Conservation (phyloP, 2,797 vertebrate genomes). For the Acanthurus tractus region DNA sequence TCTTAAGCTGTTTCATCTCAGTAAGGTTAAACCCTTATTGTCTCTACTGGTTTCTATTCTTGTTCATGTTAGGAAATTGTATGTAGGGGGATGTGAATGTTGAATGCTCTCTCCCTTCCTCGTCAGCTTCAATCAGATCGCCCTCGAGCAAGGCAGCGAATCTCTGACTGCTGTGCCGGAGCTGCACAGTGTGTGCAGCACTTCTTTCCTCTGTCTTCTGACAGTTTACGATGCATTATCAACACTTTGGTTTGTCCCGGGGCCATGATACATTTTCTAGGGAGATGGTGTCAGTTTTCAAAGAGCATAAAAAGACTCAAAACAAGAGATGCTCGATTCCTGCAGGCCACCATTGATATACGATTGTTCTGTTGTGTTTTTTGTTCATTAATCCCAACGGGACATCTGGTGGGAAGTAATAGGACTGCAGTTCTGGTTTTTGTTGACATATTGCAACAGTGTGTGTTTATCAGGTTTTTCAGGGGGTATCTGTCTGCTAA, state of each 20-base stretch:
- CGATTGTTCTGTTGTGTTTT: constrained; percentile 27
- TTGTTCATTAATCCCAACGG: constrained; percentile 34
- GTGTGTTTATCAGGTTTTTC: constrained; percentile 1
- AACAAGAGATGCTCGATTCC: constrained; percentile 32
- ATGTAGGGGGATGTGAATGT: not conserved
- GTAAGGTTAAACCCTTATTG: not conserved
- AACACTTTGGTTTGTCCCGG: constrained; percentile 47
- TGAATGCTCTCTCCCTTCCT: constrained; percentile 9
- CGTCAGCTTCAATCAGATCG: constrained; percentile 39
- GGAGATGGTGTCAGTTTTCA: constrained; percentile 53
- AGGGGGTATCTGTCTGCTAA: not conserved
- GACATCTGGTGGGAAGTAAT: constrained; percentile 22
- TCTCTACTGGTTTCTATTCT: not conserved
- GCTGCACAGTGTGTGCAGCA: constrained; percentile 16
- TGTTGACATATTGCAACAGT: constrained; percentile 2
- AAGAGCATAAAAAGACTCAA: constrained; percentile 23
- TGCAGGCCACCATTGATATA: constrained; percentile 28
- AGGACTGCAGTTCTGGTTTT: constrained; percentile 12
- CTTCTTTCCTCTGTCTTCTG: constrained; percentile 51
- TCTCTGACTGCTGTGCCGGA: constrained; percentile 25
- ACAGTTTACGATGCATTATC: constrained; percentile 65
- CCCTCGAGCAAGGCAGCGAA: constrained; percentile 61
- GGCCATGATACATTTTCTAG: constrained; percentile 33
- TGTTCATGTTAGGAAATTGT: not conserved
- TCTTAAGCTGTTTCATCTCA: not conserved